A percentile compares a stretch with the other conserved stretches of the same genome.
Conservation (phyloP, 2,797 vertebrate species). For the Sandelia bainsii region DNA sequence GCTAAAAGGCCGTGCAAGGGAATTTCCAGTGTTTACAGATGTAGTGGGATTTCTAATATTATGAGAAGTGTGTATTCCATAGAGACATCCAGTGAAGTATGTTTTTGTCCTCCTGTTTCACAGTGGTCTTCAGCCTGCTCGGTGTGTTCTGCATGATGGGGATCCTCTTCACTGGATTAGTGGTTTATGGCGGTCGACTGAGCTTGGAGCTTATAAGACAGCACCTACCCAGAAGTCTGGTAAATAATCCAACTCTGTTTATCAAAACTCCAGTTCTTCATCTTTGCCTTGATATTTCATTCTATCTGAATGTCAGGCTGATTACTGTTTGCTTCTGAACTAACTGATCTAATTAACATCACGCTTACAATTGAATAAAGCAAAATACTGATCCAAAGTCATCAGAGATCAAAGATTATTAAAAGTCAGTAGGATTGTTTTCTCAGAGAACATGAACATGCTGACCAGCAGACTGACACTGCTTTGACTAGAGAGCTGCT, state of each 20-base stretch:
- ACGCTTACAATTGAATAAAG: neutral
- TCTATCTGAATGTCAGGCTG: no score
- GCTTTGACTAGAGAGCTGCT: no score
- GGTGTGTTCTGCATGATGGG: conserved; percentile 28
- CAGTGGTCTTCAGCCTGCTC: conserved; percentile 62
- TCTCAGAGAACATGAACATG: no score
- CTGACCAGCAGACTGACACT: no score
- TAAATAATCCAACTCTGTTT: conserved; percentile 16
- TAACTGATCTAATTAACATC: neutral
- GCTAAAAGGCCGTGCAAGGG: no score
- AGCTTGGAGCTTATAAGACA: neutral
- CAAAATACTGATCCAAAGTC: no score
- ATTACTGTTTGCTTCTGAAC: no score
- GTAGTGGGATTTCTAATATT: no score
- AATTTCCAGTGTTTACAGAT: no score
- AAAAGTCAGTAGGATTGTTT: no score
- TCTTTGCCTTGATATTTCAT: neutral
- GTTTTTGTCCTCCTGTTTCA: conserved; percentile 13
- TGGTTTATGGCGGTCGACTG: conserved; percentile 17
- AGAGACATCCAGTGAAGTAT: neutral
- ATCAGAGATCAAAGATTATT: no score
- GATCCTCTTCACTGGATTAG: conserved; percentile 28
- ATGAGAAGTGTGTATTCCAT: neutral
- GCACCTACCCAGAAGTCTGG: conserved; percentile 27
- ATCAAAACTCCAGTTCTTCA: neutral